Base-by-base conservation (phyloP, 23 tunicate genomes). In the Corella eumyota region DNA sequence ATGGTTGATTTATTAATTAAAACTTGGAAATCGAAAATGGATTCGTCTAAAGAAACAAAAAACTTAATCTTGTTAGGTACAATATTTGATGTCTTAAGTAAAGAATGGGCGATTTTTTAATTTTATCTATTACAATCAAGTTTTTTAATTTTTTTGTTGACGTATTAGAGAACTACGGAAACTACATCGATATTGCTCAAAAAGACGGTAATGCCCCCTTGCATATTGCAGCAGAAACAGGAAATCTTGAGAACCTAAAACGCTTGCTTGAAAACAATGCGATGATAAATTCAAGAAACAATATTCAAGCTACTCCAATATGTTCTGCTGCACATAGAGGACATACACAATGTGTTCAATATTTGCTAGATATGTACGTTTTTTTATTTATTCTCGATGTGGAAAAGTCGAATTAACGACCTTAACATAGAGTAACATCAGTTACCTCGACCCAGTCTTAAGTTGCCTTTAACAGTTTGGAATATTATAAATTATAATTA, bases 221-320 rank as follows among this genome's bases (percentile, higher is more conserved):
- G n/a, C 82, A 75, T 38, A 45, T 66, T 57, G 82, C 82, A 27
- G 82, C 73, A 0, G 48, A 22, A 30, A 28, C 30, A 17, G 73
- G 82, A 3, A 29, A 17, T 21, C 20, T 40, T 3, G 73, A 75
- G 1, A 75, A 65, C 2, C 7, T 75, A 24, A 33, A 75, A 24
- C 32, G 33, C 26, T 22, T 62, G 19, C 51, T 62, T 11, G 21
- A n/a, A 5, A n/a, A 23, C 22, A 3, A 36, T 62, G 34, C 68
- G 1, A 32, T 38, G 4, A 4, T 62, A 5, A 62, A 62, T 62
- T n/a, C 17, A 9, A 31, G 68, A 62, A 38, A 62, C 53, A 24
- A 62, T 32, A 15, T 22, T 15, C 23, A 31, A 25, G 51, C 68
- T 38, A 62, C 68, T 2, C 53, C 68, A 1, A 24, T 62, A 4